These are phyloP conservation scores for Labroides dimidiatus DNA, from an alignment of 2,797 vertebrate genomes.

Conservation along the genomic window DNA sequence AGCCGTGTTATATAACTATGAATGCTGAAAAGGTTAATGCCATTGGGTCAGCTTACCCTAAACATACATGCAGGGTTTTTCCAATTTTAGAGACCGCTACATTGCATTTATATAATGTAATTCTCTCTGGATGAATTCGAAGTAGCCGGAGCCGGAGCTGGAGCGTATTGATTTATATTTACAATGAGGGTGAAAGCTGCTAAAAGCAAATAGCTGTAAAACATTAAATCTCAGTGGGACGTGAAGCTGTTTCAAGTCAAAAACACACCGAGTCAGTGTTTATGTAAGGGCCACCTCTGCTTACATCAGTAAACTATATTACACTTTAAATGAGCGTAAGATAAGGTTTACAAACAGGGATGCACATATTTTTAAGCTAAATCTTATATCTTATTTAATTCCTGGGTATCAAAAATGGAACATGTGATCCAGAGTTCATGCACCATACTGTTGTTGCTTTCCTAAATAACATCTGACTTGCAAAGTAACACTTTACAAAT, in stretches of 20 bases:
- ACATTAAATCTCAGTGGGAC: conserved; percentile 4
- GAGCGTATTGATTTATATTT: neutral
- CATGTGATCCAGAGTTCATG: too few relatives aligned
- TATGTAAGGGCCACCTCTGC: neutral
- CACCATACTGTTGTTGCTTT: too few relatives aligned
- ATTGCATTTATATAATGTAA: conserved; percentile 9
- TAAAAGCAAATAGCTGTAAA: neutral
- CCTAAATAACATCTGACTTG: too few relatives aligned
- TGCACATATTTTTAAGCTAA: neutral
- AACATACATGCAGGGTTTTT: conserved; percentile 21
- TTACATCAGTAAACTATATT: neutral
- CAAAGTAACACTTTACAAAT: neutral
- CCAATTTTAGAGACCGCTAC: conserved; percentile 3
- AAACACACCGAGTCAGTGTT: neutral
- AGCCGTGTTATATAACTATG: conserved; percentile 34
- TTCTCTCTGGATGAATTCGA: neutral
- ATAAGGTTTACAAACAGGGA: neutral
- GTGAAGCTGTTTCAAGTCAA: neutral
- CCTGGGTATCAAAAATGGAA: too few relatives aligned
- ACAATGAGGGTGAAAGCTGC: conserved; percentile 5
- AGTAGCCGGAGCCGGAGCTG: neutral
- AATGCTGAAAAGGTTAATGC: conserved; percentile 54
- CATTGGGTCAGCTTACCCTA: conserved; percentile 10
- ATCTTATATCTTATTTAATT: too few relatives aligned
- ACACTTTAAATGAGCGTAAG: neutral